These are phyloP conservation scores for Parauchenoglanis ngamensis DNA, from an alignment of 2,797 vertebrate genomes.

Conservation along the genomic window DNA sequence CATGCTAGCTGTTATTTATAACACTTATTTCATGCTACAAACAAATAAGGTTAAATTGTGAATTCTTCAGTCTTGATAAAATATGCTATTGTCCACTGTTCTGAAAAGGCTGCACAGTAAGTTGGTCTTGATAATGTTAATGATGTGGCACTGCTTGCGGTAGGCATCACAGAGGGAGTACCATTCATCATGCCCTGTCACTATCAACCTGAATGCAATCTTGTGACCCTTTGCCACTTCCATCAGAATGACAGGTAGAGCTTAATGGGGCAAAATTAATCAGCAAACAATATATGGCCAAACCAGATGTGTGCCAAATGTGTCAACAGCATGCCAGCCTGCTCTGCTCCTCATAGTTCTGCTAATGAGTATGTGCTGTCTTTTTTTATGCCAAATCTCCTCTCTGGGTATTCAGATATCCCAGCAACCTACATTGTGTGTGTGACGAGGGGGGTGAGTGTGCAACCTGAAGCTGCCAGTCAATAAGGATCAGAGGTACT, in stretches of 20 bases:
- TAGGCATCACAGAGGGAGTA: conserved; percentile 1
- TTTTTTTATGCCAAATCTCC: conserved; percentile 35
- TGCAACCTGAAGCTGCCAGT: conserved; percentile 54
- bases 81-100: neutral
- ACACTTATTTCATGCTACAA: conserved; percentile 28
- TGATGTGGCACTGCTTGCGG: conserved; percentile 7
- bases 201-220: conserved; percentile 13
- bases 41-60: conserved; percentile 21
- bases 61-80: neutral
- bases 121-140: conserved; percentile 23
- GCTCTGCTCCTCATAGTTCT: conserved; percentile 35
- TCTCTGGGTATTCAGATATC: conserved; percentile 43
- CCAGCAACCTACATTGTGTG: conserved; percentile 21
- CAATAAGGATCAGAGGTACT: conserved; percentile 50
- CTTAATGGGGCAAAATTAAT: conserved; percentile 27
- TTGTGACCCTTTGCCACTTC: conserved; percentile 17
- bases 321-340: conserved; percentile 30
- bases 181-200: conserved; percentile 25
- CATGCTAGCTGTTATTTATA: conserved; percentile 28
- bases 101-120: neutral
- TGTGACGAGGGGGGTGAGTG: conserved; percentile 4
- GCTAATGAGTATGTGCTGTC: conserved; percentile 39
- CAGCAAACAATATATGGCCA: conserved; percentile 33
- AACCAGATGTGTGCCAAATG: conserved; percentile 40
- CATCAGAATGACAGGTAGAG: conserved; percentile 28